Evolutionary conservation across 2,113 vertebrate genomes (phyloP).

Genomic region (Helogale parvula): DNA sequence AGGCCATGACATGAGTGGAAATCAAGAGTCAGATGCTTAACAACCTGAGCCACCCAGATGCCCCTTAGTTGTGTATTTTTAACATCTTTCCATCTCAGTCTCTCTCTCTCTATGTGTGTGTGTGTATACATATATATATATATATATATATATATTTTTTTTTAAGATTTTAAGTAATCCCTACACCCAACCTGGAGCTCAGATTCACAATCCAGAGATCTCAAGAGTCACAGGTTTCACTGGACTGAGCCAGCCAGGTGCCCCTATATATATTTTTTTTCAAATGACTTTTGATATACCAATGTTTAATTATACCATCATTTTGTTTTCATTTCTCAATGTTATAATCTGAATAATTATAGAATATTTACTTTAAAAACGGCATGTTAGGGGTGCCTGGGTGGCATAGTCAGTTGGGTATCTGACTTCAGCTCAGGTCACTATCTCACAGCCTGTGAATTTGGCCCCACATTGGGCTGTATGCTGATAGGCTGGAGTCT

Average conservation of each 20-base stretch:
- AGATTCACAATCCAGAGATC: background rate
- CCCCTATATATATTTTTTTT: background rate
- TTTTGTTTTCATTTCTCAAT: slow-evolving; percentile 15
- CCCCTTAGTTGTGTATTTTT: background rate
- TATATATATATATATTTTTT: background rate
- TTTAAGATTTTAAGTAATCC: background rate
- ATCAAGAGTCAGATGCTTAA: no score
- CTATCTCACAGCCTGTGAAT: no score
- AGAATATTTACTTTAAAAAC: slow-evolving; percentile 58
- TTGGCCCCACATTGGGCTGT: no score
- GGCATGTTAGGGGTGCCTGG: background rate
- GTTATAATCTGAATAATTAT: background rate
- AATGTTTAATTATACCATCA: background rate
- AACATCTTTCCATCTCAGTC: background rate
- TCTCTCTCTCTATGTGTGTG: no score
- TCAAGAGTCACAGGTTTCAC: background rate
- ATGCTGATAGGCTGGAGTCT: no score
- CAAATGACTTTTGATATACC: background rate
- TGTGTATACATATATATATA: background rate
- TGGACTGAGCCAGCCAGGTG: background rate
- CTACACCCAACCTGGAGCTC: background rate
- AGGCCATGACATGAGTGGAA: no score
- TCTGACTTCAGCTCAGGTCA: no score
- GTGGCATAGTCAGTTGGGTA: no score
- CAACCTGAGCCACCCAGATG: no score